Conservation (phyloP, 2,113 vertebrate genomes). For the Aleadryas rufinucha region DNA sequence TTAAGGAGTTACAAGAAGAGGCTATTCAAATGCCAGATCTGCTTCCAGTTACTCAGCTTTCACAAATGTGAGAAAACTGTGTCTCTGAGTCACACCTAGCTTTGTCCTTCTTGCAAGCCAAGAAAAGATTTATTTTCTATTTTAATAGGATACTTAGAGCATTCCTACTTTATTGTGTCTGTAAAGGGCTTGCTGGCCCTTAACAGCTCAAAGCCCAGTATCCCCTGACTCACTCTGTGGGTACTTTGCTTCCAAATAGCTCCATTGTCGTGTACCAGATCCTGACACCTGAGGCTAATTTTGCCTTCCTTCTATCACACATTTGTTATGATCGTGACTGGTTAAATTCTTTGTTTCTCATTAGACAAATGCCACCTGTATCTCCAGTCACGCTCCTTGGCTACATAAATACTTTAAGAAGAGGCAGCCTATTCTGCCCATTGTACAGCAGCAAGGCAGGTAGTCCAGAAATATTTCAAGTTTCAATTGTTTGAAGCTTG, state of each 20-base stretch:
- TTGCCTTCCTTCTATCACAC: neutral
- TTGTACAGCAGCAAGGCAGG: neutral
- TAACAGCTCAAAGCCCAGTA: neutral
- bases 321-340: neutral
- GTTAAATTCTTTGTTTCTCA: neutral
- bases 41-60: neutral
- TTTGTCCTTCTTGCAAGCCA: neutral
- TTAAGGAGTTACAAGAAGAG: neutral
- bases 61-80: neutral
- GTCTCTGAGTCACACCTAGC: neutral
- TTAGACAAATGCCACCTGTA: neutral
- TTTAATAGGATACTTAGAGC: neutral
- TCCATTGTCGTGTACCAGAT: neutral
- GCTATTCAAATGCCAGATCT: neutral
- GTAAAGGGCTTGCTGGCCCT: neutral
- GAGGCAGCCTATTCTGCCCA: neutral
- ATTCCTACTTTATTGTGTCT: neutral
- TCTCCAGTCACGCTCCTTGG: neutral
- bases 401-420: neutral
- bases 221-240: neutral
- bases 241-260: neutral
- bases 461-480: neutral
- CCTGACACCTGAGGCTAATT: neutral
- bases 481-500: neutral
- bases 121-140: neutral